Evolutionary conservation across 2,888 invertebrate species (phyloP).

Genomic region (Ophonus ardosiacus): DNA sequence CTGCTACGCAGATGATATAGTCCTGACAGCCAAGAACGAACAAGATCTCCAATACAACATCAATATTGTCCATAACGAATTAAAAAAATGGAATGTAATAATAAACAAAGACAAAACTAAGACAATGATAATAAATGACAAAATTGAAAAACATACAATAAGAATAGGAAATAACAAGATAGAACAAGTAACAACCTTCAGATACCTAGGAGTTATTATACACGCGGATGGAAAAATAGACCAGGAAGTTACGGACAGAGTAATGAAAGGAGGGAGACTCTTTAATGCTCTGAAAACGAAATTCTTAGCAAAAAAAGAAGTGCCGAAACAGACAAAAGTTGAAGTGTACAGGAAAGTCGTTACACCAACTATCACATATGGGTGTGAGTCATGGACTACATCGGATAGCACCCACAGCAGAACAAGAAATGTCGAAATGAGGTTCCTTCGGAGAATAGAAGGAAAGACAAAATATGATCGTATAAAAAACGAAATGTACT

Average conservation of each 20-base stretch:
- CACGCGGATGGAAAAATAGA: too few species aligned
- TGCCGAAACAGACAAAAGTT: too few species aligned
- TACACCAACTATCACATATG: not conserved
- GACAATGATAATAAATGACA: constrained; percentile 5
- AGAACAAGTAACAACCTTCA: constrained; percentile 1
- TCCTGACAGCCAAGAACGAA: not conserved
- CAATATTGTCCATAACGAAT: not conserved
- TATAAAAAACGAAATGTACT: not conserved
- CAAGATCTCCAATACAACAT: constrained; percentile 22
- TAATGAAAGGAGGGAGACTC: too few species aligned
- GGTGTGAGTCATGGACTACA: constrained; percentile 25
- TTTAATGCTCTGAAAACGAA: too few species aligned
- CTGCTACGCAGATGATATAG: constrained; percentile 15
- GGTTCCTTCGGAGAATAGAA: constrained; percentile 4
- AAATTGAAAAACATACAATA: not conserved
- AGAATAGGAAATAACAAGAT: not conserved
- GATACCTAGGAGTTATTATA: constrained; percentile 3
- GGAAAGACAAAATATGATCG: constrained; percentile 22
- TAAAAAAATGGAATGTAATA: not conserved
- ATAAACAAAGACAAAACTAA: constrained; percentile 30
- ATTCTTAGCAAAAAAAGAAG: too few species aligned
- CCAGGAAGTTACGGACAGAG: too few species aligned
- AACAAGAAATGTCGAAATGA: not conserved
- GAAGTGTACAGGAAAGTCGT: too few species aligned
- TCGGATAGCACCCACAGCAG: not conserved